Conservation (phyloP, 2,888 invertebrate genomes). For the Drosophila stalkeri region DNA sequence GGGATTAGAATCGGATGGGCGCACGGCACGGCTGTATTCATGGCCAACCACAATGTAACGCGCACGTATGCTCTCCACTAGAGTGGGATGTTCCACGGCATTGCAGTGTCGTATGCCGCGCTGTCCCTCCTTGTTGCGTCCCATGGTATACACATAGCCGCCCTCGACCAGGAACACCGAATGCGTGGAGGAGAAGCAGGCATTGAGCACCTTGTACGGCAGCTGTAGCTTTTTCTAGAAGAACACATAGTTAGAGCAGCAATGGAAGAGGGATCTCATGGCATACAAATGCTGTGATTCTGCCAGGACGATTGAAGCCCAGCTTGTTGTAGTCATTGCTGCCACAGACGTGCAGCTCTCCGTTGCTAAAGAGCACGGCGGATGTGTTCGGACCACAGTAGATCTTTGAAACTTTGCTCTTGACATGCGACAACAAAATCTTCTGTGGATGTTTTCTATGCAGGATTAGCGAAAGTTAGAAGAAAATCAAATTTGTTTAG, state of each 20-base stretch:
- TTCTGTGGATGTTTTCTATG: slow-evolving; percentile 81
- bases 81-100: slow-evolving; percentile 70
- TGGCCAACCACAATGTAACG: slow-evolving; percentile 80
- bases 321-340: slow-evolving; percentile 88
- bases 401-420: slow-evolving; percentile 86
- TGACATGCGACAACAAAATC: slow-evolving; percentile 83
- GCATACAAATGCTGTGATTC: slow-evolving; percentile 82
- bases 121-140: slow-evolving; percentile 88
- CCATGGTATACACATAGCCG: slow-evolving; percentile 88
- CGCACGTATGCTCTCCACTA: slow-evolving; percentile 82
- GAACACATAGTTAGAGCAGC: background rate
- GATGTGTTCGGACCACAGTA: slow-evolving; percentile 88
- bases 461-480: background rate
- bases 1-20: background rate
- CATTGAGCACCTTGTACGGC: slow-evolving; percentile 86
- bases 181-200: slow-evolving; percentile 88
- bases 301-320: slow-evolving; percentile 86
- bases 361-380: slow-evolving; percentile 87
- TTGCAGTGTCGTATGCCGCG: slow-evolving; percentile 86
- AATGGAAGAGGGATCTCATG: background rate
- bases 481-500: too few species aligned
- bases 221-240: slow-evolving; percentile 86
- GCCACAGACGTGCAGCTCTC: slow-evolving; percentile 88
- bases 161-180: slow-evolving; percentile 88
- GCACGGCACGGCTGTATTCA: background rate